A percentile compares a stretch with the other conserved stretches of the same genome.
These are phyloP conservation scores for Trissolcus japonicus DNA, from an alignment of 2,888 invertebrate species.

Conservation along the genomic window DNA sequence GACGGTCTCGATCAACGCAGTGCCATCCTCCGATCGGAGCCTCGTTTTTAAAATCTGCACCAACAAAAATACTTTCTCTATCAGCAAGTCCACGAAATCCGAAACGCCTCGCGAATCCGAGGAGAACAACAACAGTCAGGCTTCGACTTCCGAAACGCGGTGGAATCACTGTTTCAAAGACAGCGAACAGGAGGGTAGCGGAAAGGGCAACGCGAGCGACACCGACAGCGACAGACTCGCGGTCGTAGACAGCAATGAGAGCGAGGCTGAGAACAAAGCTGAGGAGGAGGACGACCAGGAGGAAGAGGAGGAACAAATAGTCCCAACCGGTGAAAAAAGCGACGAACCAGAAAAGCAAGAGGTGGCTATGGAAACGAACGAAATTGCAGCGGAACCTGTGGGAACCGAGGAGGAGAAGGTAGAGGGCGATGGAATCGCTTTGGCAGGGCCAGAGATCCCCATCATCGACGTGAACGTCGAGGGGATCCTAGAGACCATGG, in stretches of 20 bases:
- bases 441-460: constrained; percentile 82
- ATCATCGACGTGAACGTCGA: constrained; percentile 83
- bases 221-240: constrained; percentile 69
- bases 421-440: constrained; percentile 74
- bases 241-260: constrained; percentile 65
- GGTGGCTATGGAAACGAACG: background rate
- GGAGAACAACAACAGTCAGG: constrained; percentile 68
- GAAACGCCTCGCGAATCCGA: constrained; percentile 62
- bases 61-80: constrained; percentile 72
- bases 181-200: constrained; percentile 59
- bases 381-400: background rate
- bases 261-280: constrained; percentile 35
- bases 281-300: constrained; percentile 25
- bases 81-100: constrained; percentile 61
- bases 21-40: constrained; percentile 70
- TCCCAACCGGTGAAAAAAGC: background rate
- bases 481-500: constrained; percentile 85
- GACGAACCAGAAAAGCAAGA: background rate
- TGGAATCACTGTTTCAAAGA: constrained; percentile 61
- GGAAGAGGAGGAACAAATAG: constrained; percentile 1
- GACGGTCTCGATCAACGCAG: constrained; percentile 63
- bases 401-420: constrained; percentile 47
- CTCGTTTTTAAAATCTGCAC: constrained; percentile 74
- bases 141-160: constrained; percentile 61
- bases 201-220: constrained; percentile 66